A percentile compares a stretch with the other conserved stretches of the same genome.
phyloP scores from a whole-genome alignment of 2,888 invertebrate genomes.

The Merodon equestris region DNA sequence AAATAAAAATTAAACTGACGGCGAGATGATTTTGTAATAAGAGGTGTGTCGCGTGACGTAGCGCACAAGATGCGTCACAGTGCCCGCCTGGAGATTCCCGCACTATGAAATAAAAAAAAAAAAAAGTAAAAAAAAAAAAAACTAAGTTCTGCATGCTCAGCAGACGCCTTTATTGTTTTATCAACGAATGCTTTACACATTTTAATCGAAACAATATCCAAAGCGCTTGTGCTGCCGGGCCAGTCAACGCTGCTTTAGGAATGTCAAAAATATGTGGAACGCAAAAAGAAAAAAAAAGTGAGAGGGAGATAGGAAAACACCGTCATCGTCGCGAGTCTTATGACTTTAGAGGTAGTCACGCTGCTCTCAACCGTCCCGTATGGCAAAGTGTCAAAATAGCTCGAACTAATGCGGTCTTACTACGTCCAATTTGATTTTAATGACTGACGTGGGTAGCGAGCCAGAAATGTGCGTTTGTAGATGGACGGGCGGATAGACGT shows the following conservation, averaged over 20 bases:
- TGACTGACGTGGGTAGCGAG: constrained; percentile 1
- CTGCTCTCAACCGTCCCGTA: background rate
- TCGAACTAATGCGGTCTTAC: constrained; percentile 19
- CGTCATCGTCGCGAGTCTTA: constrained; percentile 33
- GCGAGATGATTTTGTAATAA: constrained; percentile 16
- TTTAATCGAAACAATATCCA: no score
- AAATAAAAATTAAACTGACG: background rate
- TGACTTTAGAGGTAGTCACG: constrained; percentile 37
- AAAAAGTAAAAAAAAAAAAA: no score
- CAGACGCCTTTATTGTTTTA: constrained; percentile 2
- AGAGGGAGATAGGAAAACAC: background rate
- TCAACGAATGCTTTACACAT: background rate
- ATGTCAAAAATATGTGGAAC: constrained; percentile 11
- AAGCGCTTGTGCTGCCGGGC: no score
- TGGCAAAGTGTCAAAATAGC: constrained; percentile 44
- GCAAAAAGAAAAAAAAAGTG: background rate
- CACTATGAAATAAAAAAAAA: background rate
- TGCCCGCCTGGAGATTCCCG: background rate
- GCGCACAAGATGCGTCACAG: constrained; percentile 11
- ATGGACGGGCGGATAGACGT: no score
- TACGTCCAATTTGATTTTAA: constrained; percentile 25
- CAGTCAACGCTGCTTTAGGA: no score
- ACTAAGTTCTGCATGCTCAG: no score
- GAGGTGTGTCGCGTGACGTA: constrained; percentile 39
- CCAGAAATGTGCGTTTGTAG: no score